Conservation (phyloP, 2,888 invertebrate species). For the Sipha maydis region DNA sequence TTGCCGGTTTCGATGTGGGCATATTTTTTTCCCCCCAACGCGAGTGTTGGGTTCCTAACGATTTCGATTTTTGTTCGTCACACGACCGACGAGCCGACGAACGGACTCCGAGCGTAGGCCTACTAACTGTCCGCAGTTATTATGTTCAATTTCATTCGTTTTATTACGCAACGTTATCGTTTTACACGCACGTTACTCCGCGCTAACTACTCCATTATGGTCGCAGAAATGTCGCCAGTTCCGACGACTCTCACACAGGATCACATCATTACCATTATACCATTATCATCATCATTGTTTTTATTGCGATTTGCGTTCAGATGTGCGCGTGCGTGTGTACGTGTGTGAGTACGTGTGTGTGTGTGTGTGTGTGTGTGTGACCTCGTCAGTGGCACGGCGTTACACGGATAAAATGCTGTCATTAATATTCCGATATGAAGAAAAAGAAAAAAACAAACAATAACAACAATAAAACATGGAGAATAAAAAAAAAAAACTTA, state of each 20-base stretch:
- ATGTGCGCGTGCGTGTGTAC: neutral
- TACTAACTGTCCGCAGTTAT: neutral
- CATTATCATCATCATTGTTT: neutral
- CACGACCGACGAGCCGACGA: neutral
- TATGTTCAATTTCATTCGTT: neutral
- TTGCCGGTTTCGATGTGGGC: neutral
- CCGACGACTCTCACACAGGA: neutral
- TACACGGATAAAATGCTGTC: neutral
- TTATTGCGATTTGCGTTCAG: slow-evolving; percentile 2
- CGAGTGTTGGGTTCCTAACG: neutral
- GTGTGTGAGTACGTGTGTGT: neutral
- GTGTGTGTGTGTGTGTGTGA: neutral
- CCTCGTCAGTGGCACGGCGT: neutral
- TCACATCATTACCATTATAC: neutral
- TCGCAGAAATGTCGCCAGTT: neutral
- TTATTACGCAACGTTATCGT: neutral
- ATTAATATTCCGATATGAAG: neutral
- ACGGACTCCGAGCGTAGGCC: neutral
- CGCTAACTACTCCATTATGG: neutral
- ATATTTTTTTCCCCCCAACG: neutral
- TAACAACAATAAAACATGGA: too few relatives aligned
- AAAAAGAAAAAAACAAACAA: too few relatives aligned
- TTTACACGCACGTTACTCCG: neutral
- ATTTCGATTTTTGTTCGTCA: neutral
- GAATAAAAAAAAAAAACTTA: neutral